Evolutionary conservation across 1,140 invertebrate genomes (phyloP).

Genomic region (Ctenoplectra terminalis): DNA sequence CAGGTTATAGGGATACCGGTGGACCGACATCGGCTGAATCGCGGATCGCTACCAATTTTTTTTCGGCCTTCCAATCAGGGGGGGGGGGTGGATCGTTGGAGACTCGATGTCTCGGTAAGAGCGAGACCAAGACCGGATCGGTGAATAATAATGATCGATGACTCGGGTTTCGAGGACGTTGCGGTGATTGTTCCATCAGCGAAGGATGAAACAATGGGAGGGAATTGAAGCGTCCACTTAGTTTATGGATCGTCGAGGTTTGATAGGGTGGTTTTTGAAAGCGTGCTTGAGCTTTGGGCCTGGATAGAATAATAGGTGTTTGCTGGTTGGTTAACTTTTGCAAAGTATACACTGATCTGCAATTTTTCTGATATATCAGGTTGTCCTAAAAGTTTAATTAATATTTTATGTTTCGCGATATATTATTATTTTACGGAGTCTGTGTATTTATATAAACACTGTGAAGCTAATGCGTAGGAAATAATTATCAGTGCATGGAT

Average conservation of each 20-base stretch:
- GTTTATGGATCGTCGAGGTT: background rate
- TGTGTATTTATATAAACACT: too few relatives aligned
- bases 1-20: background rate
- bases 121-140: background rate
- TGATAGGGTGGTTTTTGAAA: background rate
- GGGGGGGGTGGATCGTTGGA: background rate
- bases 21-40: background rate
- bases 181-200: background rate
- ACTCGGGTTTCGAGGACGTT: slow-evolving; percentile 1
- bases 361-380: too few relatives aligned
- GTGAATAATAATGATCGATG: slow-evolving; percentile 1
- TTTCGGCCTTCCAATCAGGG: background rate
- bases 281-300: too few relatives aligned
- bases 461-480: too few relatives aligned
- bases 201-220: background rate
- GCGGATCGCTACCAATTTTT: background rate
- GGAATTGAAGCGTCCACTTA: background rate
- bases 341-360: too few relatives aligned
- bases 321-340: too few relatives aligned
- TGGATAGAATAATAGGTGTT: too few relatives aligned
- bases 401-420: too few relatives aligned
- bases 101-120: too few relatives aligned
- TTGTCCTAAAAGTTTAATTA: too few relatives aligned
- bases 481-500: too few relatives aligned
- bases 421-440: too few relatives aligned